phyloP scores from a whole-genome alignment of 2,113 vertebrate species.

The Saguinus midas region DNA sequence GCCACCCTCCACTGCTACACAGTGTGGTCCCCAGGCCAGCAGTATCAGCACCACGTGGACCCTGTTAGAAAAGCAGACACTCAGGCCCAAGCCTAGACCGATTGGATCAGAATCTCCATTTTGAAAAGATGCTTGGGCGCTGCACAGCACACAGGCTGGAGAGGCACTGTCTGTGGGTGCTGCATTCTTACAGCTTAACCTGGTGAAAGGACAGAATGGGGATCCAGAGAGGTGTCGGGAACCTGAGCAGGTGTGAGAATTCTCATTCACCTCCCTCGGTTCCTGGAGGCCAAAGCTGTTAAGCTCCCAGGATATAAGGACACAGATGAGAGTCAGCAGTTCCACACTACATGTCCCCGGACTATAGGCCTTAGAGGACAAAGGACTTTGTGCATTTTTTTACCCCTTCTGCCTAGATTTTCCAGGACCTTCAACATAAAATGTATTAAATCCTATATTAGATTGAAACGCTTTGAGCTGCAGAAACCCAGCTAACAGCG shows the following conservation, averaged over 20 bases:
- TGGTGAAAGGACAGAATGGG: not conserved
- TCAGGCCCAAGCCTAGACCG: not conserved
- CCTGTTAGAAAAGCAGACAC: not conserved
- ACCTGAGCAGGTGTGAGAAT: rapidly evolving
- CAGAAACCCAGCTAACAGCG: not conserved
- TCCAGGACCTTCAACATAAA: constrained; percentile 2
- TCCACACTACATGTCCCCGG: no score
- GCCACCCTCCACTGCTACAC: rapidly evolving
- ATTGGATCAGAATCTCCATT: not conserved
- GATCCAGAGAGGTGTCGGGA: not conserved
- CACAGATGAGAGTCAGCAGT: not conserved
- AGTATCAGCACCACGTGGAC: rapidly evolving
- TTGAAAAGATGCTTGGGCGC: not conserved
- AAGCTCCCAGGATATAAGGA: no score
- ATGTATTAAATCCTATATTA: not conserved
- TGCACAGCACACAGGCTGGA: rapidly evolving
- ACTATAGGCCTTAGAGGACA: not conserved
- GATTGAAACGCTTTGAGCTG: not conserved
- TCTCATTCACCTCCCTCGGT: no score
- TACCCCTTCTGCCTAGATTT: not conserved
- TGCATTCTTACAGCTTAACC: not conserved
- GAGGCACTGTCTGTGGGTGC: rapidly evolving
- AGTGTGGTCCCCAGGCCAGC: not conserved
- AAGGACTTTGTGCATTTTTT: not conserved
- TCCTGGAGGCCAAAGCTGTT: not conserved